Conservation (phyloP, 2,113 vertebrate species). For the Ranitomeya variabilis region DNA sequence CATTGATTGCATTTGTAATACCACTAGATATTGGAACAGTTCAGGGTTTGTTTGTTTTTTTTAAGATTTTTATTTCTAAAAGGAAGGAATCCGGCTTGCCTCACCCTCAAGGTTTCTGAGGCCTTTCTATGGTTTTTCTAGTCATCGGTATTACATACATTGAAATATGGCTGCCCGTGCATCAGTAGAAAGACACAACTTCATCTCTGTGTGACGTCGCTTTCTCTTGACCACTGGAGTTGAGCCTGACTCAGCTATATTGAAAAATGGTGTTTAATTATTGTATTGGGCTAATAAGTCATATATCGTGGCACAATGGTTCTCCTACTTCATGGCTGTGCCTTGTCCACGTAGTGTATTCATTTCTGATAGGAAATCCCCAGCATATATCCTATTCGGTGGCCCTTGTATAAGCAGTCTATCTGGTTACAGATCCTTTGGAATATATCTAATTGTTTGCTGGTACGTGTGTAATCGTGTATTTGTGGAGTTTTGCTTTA, state of each 20-base stretch:
- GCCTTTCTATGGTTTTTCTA: constrained; percentile 18
- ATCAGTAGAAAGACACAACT: constrained; percentile 38
- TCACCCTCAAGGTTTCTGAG: neutral
- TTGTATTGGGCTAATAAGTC: neutral
- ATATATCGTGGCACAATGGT: neutral
- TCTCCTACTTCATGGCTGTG: neutral
- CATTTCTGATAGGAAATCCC: constrained; percentile 10
- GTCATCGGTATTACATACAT: constrained; percentile 4
- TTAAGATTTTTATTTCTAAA: neutral
- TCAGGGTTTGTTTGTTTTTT: neutral
- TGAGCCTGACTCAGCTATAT: constrained; percentile 54
- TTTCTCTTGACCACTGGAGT: constrained; percentile 43
- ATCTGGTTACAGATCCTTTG: neutral
- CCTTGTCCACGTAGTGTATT: neutral
- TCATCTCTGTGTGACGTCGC: constrained; percentile 44
- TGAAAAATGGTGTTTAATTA: constrained; percentile 29
- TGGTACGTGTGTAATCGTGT: neutral
- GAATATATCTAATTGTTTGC: neutral
- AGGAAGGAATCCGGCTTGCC: neutral
- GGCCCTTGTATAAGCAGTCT: neutral
- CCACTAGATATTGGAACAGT: neutral
- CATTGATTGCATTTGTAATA: neutral
- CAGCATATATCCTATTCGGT: neutral
- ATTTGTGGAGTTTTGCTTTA: neutral
- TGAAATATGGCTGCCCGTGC: constrained; percentile 50